Base-by-base conservation (phyloP, 2,888 invertebrate species). In the Hedya salicella region DNA sequence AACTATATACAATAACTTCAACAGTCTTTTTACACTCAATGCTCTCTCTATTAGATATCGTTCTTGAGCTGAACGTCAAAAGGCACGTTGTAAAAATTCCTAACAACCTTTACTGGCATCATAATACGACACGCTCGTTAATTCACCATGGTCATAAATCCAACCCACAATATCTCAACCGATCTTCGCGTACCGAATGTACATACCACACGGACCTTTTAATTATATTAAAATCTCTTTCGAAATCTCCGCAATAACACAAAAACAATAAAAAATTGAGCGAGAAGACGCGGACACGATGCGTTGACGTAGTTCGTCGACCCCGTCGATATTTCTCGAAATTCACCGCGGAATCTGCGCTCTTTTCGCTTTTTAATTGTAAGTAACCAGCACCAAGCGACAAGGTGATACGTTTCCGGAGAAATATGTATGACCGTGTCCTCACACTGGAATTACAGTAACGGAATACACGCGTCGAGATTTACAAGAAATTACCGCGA, bases 361-460 rank as follows among this genome's bases (percentile, higher is more conserved):
- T 88, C 88, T 90, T 91, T 89, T 90, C 89, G 89, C 87, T 88
- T 91, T 91, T 91, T 91, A 92, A 91, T 92, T 91, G 91, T 89
- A 86, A 83, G 85, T 85, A 86, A 86, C 85, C 88, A 83, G 85
- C 86, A 85, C 83, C 83, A 85, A 80, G 77, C 83, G 86, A 86
- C 88, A 86, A 88, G 87, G 88, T 88, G 89, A 90, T 90, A 89
- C 80, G 86, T 90, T 89, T 88, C 84, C 81, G 81, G 82, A 81
- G 87, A 87, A 86, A 87, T 80, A 86, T 85, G 79, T 80, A 85
- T 80, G 76, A 78, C 78, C 82, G 75, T 81, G 78, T 80, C 82
- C 80, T 81, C 79, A 79, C 78, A 74, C 81, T 79, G 82, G 84
- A 81, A 88, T 89, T 86, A 86, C 82, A 81, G 82, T 88, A 89